Evolutionary conservation across 2,797 vertebrate genomes (phyloP).

Genomic region (Sciaenops ocellatus): DNA sequence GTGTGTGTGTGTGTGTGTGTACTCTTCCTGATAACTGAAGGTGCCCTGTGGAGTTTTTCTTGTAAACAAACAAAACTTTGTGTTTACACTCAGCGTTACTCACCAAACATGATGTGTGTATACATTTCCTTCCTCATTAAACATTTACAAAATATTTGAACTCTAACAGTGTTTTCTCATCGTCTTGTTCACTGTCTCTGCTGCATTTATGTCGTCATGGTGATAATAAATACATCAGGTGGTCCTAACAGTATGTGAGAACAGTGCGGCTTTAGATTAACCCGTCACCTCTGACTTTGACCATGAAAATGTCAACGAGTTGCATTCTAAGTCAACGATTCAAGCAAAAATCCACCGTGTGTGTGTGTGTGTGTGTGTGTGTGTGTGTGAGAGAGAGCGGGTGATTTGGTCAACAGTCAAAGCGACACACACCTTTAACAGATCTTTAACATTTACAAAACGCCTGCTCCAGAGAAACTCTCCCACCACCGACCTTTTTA

Average conservation of each 20-base stretch:
- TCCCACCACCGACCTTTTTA: too few relatives aligned
- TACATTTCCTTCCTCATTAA: not conserved
- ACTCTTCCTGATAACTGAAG: too few relatives aligned
- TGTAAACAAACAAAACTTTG: not conserved
- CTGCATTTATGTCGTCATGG: not conserved
- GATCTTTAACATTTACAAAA: too few relatives aligned
- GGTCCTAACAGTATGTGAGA: too few relatives aligned
- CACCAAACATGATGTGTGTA: not conserved
- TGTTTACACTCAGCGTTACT: not conserved
- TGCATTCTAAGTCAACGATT: slow-evolving; percentile 1
- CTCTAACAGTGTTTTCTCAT: not conserved
- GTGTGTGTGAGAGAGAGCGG: too few relatives aligned
- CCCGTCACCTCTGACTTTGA: not conserved
- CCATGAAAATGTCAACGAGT: not conserved
- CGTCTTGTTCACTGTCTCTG: not conserved
- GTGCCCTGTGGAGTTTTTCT: too few relatives aligned
- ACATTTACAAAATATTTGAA: not conserved
- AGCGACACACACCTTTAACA: too few relatives aligned
- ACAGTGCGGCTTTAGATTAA: not conserved
- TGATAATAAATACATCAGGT: not conserved
- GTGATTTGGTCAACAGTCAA: too few relatives aligned
- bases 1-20: not conserved
- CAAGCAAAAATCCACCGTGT: not conserved
- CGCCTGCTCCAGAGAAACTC: too few relatives aligned
- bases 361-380: not conserved